Evolutionary conservation across 2,888 invertebrate species (phyloP).

Genomic region (Prosopocoilus inquinatus): DNA sequence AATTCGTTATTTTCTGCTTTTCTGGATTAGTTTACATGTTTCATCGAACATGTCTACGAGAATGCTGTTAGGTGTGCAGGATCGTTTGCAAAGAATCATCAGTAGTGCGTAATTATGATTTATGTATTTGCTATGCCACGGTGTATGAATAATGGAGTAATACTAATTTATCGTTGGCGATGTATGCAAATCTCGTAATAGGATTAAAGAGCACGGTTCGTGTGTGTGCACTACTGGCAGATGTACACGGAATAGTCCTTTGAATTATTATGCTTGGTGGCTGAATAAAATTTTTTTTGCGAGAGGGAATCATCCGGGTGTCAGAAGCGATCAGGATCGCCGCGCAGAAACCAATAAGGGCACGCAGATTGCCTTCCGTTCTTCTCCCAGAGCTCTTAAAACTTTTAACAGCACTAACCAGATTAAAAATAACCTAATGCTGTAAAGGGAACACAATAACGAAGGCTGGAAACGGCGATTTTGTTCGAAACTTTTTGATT

Average conservation of each 20-base stretch:
- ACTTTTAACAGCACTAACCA: constrained; percentile 17
- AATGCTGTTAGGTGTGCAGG: too few relatives aligned
- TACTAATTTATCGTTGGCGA: constrained; percentile 47
- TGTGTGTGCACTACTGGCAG: constrained; percentile 33
- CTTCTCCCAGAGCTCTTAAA: constrained; percentile 6
- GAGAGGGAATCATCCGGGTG: constrained; percentile 6
- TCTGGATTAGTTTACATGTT: too few relatives aligned
- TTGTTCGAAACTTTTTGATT: too few relatives aligned
- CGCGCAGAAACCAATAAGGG: constrained; percentile 20
- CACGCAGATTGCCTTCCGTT: constrained; percentile 9
- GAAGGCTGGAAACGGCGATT: neutral
- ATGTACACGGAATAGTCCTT: constrained; percentile 29
- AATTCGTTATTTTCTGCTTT: too few relatives aligned
- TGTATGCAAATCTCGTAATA: constrained; percentile 49
- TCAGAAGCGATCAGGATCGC: constrained; percentile 15
- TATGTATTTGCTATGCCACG: constrained; percentile 44
- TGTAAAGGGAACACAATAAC: neutral
- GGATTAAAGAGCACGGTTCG: constrained; percentile 38
- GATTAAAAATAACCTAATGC: constrained; percentile 19
- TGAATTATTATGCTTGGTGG: constrained; percentile 29
- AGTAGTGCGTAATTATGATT: constrained; percentile 47
- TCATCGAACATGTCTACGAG: too few relatives aligned
- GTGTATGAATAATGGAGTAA: constrained; percentile 47
- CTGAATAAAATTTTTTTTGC: constrained; percentile 23
- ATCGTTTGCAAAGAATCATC: constrained; percentile 23